Conservation (phyloP, 2,113 vertebrate genomes). For the Petrocephalus microphthalmus region DNA sequence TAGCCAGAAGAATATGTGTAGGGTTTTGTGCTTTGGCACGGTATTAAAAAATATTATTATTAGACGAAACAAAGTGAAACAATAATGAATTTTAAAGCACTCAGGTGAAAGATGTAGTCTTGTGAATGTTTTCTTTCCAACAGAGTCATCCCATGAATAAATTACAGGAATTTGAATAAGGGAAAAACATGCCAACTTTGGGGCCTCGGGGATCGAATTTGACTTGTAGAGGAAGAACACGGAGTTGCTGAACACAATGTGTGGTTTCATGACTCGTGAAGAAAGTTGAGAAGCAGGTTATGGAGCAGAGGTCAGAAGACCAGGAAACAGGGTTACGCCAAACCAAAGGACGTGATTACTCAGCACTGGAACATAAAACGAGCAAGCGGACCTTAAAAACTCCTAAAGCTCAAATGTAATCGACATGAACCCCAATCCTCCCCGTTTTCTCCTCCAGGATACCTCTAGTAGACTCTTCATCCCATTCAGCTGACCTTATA, state of each 20-base stretch:
- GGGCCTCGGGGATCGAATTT: neutral
- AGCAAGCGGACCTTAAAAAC: neutral
- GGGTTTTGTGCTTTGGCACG: neutral
- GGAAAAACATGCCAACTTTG: neutral
- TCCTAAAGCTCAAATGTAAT: neutral
- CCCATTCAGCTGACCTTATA: neutral
- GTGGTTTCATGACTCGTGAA: neutral
- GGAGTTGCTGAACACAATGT: neutral
- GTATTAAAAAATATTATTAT: neutral
- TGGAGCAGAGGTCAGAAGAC: neutral
- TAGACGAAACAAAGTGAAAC: constrained; percentile 4
- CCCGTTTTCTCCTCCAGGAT: neutral
- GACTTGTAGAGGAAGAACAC: neutral
- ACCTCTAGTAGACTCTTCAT: neutral
- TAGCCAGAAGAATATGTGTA: neutral
- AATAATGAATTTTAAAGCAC: neutral
- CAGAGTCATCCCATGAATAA: neutral
- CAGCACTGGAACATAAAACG: neutral
- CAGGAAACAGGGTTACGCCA: neutral
- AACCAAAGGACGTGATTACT: neutral
- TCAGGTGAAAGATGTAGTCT: neutral
- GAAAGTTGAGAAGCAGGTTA: neutral
- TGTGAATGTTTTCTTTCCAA: neutral
- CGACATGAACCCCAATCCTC: neutral
- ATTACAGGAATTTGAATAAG: neutral